Percentiles rank a stretch among this genome's conserved stretches.
phyloP scores from a whole-genome alignment of 2,888 invertebrate genomes.

The Thereva unica region DNA sequence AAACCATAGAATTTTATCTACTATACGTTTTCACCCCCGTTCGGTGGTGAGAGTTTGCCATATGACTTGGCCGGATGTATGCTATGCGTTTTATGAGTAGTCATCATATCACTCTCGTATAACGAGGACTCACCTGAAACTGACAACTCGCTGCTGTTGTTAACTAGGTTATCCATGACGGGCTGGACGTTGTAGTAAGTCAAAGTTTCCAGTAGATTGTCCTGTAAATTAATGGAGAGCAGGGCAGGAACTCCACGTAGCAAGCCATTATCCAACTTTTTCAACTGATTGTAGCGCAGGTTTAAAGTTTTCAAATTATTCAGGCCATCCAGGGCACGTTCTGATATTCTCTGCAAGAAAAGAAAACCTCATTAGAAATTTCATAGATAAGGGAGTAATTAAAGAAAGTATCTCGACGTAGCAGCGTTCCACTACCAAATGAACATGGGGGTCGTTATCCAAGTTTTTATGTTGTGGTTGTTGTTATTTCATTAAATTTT shows the following conservation, averaged over 20 bases:
- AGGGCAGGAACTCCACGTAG: constrained; percentile 75
- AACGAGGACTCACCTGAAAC: constrained; percentile 69
- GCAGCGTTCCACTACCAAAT: background rate
- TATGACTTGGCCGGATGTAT: too few species aligned
- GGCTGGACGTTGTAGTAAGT: constrained; percentile 77
- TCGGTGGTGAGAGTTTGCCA: too few species aligned
- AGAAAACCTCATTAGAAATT: constrained; percentile 27
- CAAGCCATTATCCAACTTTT: constrained; percentile 70
- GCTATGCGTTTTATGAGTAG: background rate
- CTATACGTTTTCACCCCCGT: too few species aligned
- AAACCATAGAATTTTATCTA: too few species aligned
- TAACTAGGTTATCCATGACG: constrained; percentile 76
- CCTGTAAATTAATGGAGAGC: constrained; percentile 74
- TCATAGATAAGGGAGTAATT: background rate
- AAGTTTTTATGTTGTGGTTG: too few species aligned
- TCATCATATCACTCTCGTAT: background rate
- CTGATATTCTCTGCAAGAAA: constrained; percentile 66
- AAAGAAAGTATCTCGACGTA: background rate
- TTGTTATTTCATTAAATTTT: too few species aligned
- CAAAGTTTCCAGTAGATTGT: constrained; percentile 76
- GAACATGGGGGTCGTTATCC: too few species aligned
- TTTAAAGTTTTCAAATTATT: constrained; percentile 72
- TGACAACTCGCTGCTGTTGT: constrained; percentile 73
- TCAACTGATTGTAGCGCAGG: constrained; percentile 77
- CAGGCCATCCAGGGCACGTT: constrained; percentile 76